These are phyloP conservation scores for Agapornis roseicollis DNA, from an alignment of 2,113 vertebrate genomes.

Conservation along the genomic window DNA sequence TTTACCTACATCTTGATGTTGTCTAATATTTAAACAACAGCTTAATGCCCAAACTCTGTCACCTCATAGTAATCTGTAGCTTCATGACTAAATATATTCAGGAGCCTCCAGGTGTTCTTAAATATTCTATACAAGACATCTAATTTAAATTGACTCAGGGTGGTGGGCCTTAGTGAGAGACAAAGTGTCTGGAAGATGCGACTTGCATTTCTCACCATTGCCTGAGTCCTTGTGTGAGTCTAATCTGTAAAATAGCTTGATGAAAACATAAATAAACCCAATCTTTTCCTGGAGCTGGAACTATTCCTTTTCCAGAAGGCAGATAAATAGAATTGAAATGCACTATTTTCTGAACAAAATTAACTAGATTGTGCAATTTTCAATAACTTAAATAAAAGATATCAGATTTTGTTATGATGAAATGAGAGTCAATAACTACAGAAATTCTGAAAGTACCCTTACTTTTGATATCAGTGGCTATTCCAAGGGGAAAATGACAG, in stretches of 20 bases:
- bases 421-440: neutral
- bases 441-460: neutral
- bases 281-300: neutral
- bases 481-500: neutral
- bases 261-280: neutral
- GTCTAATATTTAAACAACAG: neutral
- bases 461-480: neutral
- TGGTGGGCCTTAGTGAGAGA: neutral
- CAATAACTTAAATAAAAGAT: neutral
- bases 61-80: neutral
- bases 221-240: neutral
- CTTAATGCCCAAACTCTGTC: neutral
- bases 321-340: neutral
- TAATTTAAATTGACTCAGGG: neutral
- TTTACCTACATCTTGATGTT: neutral
- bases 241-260: neutral
- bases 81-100: neutral
- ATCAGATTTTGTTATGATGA: neutral
- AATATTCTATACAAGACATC: neutral
- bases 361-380: neutral
- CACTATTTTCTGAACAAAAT: neutral
- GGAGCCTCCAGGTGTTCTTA: neutral
- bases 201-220: neutral
- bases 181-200: neutral
- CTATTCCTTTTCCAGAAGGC: neutral